Conservation (phyloP, 2,113 vertebrate genomes). For the Pimephales promelas region DNA sequence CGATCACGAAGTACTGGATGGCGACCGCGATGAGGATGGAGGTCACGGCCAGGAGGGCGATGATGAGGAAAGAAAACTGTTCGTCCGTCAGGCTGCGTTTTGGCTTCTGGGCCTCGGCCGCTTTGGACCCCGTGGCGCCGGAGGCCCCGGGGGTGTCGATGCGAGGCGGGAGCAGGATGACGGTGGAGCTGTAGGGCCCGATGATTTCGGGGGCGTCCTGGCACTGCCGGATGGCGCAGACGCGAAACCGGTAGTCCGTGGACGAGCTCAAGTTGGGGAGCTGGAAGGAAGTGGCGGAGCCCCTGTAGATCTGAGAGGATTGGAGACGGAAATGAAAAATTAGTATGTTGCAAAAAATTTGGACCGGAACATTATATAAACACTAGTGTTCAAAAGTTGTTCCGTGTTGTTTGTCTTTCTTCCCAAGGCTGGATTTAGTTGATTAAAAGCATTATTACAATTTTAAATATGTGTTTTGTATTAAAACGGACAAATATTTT, state of each 20-base stretch:
- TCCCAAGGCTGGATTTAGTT: too few species aligned
- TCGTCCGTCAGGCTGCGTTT: constrained; percentile 88
- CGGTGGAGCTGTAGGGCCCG: constrained; percentile 89
- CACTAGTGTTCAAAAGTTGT: too few species aligned
- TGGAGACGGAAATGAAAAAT: not conserved
- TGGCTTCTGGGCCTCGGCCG: constrained; percentile 75
- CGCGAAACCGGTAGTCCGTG: constrained; percentile 92
- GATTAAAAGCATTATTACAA: too few species aligned
- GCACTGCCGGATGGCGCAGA: constrained; percentile 91
- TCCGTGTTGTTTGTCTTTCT: too few species aligned
- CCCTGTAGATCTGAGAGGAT: constrained; percentile 84
- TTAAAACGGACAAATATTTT: too few species aligned
- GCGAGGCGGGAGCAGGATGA: constrained; percentile 86
- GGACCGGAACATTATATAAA: not conserved
- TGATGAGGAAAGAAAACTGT: constrained; percentile 94
- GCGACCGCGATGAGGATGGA: constrained; percentile 96
- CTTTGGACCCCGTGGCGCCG: constrained; percentile 72
- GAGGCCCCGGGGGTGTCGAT: constrained; percentile 72
- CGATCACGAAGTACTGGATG: constrained; percentile 98
- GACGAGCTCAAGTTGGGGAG: constrained; percentile 85
- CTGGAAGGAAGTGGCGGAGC: constrained; percentile 83
- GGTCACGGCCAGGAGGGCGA: constrained; percentile 90
- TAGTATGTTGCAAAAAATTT: not conserved
- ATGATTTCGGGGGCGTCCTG: constrained; percentile 85
- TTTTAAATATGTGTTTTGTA: too few species aligned